phyloP scores from a whole-genome alignment of 2,113 vertebrate species.

The Panurus biarmicus region DNA sequence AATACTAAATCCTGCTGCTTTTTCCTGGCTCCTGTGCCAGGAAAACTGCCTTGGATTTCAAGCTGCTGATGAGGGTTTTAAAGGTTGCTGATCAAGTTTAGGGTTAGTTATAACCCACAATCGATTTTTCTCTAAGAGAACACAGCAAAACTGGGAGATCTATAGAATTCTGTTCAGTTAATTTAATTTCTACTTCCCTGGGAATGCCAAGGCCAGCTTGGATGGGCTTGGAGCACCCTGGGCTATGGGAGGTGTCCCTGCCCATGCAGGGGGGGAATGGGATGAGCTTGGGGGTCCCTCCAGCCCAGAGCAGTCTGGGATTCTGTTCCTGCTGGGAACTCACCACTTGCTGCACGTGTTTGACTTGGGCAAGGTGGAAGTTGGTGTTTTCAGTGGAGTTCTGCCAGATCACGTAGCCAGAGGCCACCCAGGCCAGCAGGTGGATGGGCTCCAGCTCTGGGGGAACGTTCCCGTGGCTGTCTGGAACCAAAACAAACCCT shows the following conservation, averaged over 20 bases:
- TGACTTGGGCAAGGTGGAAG: slow-evolving; percentile 80
- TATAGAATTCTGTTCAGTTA: fast-evolving
- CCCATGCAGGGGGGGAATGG: not conserved
- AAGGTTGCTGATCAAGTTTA: not conserved
- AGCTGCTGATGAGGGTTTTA: not conserved
- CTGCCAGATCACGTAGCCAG: slow-evolving; percentile 82
- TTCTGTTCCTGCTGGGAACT: slow-evolving; percentile 1
- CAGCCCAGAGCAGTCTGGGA: not conserved
- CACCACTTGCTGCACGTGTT: slow-evolving; percentile 87
- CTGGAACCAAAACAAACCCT: slow-evolving; percentile 42
- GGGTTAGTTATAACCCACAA: not conserved
- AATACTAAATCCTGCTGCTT: not conserved
- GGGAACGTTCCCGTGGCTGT: slow-evolving; percentile 77
- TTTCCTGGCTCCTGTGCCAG: not conserved
- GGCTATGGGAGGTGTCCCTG: not conserved
- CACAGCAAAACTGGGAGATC: not conserved
- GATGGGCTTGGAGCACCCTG: not conserved
- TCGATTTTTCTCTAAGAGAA: not conserved
- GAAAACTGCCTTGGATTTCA: not conserved
- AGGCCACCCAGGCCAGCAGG: slow-evolving; percentile 73
- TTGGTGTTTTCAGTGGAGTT: slow-evolving; percentile 84
- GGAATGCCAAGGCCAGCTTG: not conserved
- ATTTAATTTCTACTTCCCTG: not conserved
- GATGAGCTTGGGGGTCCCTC: not conserved
- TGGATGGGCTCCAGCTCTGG: slow-evolving; percentile 79